A percentile compares a stretch with the other conserved stretches of the same genome.
phyloP scores from a whole-genome alignment of 2,888 invertebrate genomes.

The Heliconius hortense region DNA sequence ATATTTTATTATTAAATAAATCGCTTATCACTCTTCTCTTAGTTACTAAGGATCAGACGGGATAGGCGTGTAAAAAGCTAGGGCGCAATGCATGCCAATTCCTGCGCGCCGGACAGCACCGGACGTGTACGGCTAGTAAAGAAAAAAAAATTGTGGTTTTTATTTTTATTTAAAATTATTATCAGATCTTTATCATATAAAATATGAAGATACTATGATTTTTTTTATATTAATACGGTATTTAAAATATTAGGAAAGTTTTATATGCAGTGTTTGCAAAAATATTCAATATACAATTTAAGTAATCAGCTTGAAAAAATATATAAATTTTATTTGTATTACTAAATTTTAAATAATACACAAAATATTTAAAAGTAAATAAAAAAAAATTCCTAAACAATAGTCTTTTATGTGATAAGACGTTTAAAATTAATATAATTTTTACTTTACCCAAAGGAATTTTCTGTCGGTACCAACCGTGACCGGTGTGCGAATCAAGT shows the following conservation, averaged over 20 bases:
- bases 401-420: neutral
- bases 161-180: neutral
- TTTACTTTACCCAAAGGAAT: slow-evolving; percentile 21
- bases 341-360: neutral
- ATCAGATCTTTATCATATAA: neutral
- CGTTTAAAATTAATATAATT: slow-evolving; percentile 6
- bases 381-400: neutral
- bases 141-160: slow-evolving; percentile 16
- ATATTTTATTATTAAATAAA: neutral
- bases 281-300: too few species aligned
- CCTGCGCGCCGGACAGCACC: slow-evolving; percentile 61
- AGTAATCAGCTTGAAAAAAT: too few species aligned
- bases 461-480: slow-evolving; percentile 58
- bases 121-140: slow-evolving; percentile 59
- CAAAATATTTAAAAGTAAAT: neutral
- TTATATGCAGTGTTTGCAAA: neutral
- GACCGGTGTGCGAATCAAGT: slow-evolving; percentile 70
- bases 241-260: too few species aligned
- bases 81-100: slow-evolving; percentile 78
- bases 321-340: neutral
- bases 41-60: slow-evolving; percentile 47
- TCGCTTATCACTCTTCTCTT: slow-evolving; percentile 43
- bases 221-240: neutral
- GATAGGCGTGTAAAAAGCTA: slow-evolving; percentile 74
- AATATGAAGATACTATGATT: too few species aligned